These are phyloP conservation scores for Eremophila alpestris DNA, from an alignment of 2,797 vertebrate species.

Conservation along the genomic window DNA sequence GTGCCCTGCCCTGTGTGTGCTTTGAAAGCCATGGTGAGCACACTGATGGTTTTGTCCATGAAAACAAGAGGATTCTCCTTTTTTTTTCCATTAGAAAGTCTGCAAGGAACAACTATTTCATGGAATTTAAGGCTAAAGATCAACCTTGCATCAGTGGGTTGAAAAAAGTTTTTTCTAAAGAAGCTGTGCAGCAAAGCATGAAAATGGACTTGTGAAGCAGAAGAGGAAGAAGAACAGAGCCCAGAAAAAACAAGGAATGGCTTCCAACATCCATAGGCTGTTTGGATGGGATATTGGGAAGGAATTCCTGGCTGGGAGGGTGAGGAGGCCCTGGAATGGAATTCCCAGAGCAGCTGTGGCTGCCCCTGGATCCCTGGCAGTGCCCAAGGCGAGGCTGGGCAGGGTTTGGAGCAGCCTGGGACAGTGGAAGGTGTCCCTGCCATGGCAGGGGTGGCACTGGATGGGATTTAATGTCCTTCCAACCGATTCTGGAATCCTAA, in stretches of 20 bases:
- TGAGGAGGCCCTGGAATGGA: accelerated
- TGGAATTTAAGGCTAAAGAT: accelerated
- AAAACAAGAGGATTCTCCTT: accelerated
- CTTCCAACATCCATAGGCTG: neutral
- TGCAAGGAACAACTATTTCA: accelerated
- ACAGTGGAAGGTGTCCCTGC: accelerated
- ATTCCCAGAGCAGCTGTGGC: neutral
- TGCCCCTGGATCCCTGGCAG: neutral
- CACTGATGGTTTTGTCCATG: accelerated
- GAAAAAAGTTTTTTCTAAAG: neutral
- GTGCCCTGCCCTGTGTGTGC: neutral
- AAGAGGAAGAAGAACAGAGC: neutral
- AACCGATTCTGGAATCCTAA: too few species aligned
- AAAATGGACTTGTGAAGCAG: neutral
- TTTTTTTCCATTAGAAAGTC: neutral
- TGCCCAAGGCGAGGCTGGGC: accelerated
- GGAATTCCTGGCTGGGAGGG: neutral
- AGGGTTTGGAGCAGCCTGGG: neutral
- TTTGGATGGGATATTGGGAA: accelerated
- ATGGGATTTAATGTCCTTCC: neutral
- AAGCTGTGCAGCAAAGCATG: accelerated
- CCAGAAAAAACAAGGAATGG: neutral
- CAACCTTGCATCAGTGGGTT: accelerated
- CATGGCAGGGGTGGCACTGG: accelerated
- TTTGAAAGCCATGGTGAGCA: neutral